Conservation (phyloP, 2,888 invertebrate genomes). For the Drosophila conformis region DNA sequence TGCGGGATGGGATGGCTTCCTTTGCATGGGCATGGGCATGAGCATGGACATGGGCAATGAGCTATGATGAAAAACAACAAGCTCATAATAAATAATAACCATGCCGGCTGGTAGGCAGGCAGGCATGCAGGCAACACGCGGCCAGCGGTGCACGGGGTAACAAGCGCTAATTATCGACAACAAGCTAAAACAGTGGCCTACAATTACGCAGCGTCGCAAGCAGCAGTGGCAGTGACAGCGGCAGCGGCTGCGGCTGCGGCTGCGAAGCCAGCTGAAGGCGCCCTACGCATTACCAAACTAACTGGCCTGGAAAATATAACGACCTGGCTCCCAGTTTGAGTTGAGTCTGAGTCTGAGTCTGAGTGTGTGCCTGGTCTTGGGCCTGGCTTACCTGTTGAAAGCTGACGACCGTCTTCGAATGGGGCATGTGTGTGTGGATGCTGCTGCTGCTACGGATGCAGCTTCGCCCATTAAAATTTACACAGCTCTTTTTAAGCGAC, state of each 20-base stretch:
- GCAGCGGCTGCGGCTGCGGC: background rate
- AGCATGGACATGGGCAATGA: conserved; percentile 71
- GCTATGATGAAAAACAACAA: conserved; percentile 78
- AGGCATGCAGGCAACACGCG: conserved; percentile 22
- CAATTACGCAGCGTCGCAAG: conserved; percentile 69
- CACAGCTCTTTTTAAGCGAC: conserved; percentile 69
- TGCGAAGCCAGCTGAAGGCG: conserved; percentile 41
- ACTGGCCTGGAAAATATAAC: conserved; percentile 52
- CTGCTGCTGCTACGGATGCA: conserved; percentile 61
- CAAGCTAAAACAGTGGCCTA: conserved; percentile 79
- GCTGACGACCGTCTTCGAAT: conserved; percentile 41
- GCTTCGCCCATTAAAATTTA: conserved; percentile 76
- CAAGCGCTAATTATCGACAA: conserved; percentile 80
- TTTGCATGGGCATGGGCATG: conserved; percentile 69
- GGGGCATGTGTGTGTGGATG: conserved; percentile 31
- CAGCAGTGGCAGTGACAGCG: conserved; percentile 20
- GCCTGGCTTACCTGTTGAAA: conserved; percentile 58
- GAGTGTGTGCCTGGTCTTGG: conserved; percentile 1
- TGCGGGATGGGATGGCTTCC: conserved; percentile 51
- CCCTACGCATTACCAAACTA: conserved; percentile 51
- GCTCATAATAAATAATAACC: conserved; percentile 79
- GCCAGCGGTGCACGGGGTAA: conserved; percentile 66
- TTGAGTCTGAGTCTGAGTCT: background rate
- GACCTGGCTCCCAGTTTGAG: conserved; percentile 21
- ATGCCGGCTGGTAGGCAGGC: conserved; percentile 42